phyloP scores from a whole-genome alignment of 1,140 invertebrate genomes.

The Marisa cornuarietis region DNA sequence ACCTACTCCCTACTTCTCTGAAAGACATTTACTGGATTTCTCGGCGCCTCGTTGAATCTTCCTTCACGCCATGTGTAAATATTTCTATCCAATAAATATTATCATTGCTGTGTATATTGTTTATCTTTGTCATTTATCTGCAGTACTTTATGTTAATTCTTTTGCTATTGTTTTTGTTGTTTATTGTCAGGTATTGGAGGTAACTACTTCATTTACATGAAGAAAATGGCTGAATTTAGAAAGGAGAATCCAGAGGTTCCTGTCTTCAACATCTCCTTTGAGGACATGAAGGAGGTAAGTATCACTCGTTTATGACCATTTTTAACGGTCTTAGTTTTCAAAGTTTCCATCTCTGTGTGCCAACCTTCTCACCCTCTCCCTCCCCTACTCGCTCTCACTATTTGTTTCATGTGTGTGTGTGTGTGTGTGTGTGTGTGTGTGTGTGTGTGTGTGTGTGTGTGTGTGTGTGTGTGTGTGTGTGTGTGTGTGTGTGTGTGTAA shows the following conservation, averaged over 20 bases:
- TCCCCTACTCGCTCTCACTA: not conserved
- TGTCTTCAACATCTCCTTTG: conserved; percentile 34
- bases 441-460: not conserved
- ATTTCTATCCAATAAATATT: too few species aligned
- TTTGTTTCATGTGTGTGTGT: not conserved
- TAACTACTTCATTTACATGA: conserved; percentile 35
- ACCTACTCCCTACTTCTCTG: too few species aligned
- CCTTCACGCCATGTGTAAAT: too few species aligned
- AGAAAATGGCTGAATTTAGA: conserved; percentile 27
- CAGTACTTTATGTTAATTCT: too few species aligned
- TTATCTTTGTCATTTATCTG: too few species aligned
- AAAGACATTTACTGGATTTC: too few species aligned
- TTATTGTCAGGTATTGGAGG: not conserved
- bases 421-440: not conserved
- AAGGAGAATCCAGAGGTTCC: conserved; percentile 24
- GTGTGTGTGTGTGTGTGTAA: too few species aligned
- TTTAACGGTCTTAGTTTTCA: not conserved
- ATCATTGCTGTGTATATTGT: too few species aligned
- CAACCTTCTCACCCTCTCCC: not conserved
- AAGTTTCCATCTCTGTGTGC: not conserved
- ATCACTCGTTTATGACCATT: not conserved
- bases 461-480: not conserved
- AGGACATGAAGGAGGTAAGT: conserved; percentile 33
- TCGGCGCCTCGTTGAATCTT: too few species aligned
- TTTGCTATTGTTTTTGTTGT: too few species aligned